Conservation (phyloP, 2,113 vertebrate species). For the Pavo muticus region DNA sequence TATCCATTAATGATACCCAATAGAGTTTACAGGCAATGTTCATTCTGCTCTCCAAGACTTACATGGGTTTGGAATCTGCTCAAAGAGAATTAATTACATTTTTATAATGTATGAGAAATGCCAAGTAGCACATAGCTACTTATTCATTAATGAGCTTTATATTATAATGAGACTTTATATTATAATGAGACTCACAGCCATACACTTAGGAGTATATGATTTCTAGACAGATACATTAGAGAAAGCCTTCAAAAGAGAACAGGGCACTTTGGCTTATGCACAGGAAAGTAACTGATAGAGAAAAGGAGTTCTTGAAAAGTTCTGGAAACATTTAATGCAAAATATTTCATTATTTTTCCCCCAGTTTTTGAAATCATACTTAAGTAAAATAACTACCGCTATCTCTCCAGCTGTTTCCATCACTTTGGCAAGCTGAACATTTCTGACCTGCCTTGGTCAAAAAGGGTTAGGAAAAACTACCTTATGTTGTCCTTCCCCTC, state of each 20-base stretch:
- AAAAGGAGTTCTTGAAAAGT: not conserved
- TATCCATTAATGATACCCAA: not conserved
- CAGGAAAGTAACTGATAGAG: not conserved
- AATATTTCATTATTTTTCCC: not conserved
- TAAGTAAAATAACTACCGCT: not conserved
- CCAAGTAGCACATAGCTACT: not conserved
- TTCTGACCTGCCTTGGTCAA: slow-evolving; percentile 27
- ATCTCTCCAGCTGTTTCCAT: not conserved
- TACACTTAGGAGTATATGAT: not conserved
- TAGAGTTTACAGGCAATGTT: not conserved
- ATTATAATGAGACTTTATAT: not conserved
- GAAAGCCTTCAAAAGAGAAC: not conserved
- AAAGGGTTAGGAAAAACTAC: slow-evolving; percentile 10
- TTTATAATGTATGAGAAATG: not conserved
- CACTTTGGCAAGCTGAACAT: not conserved
- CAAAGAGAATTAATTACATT: not conserved
- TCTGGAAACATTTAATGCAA: not conserved
- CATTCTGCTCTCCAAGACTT: not conserved
- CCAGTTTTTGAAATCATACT: slow-evolving; percentile 5
- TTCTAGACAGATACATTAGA: not conserved
- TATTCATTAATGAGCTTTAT: not conserved
- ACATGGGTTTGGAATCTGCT: not conserved
- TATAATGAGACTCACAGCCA: not conserved
- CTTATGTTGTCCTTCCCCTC: slow-evolving; percentile 15
- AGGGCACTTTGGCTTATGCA: not conserved